These are phyloP conservation scores for Jaculus jaculus DNA, from an alignment of 2,113 vertebrate species.

Conservation along the genomic window DNA sequence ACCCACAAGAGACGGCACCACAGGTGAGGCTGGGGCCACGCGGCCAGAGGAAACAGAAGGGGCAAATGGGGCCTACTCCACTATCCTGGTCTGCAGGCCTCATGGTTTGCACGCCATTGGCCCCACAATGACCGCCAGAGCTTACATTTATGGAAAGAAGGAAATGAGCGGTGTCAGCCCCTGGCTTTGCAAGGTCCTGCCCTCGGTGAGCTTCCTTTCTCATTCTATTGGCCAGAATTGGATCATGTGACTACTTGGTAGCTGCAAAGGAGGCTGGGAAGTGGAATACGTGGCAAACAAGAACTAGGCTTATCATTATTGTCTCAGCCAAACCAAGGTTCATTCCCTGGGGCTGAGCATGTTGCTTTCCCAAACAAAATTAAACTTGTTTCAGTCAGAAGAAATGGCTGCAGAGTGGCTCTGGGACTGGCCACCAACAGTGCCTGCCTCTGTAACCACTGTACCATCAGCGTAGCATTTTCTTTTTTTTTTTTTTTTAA, in stretches of 20 bases:
- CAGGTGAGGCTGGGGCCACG: accelerated
- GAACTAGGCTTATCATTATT: neutral
- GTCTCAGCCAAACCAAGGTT: neutral
- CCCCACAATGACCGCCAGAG: neutral
- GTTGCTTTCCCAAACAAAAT: neutral
- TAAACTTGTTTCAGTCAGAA: neutral
- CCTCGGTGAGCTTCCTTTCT: neutral
- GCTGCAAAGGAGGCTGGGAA: conserved; percentile 7
- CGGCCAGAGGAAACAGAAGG: too few species aligned
- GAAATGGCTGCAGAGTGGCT: neutral
- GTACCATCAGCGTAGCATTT: neutral
- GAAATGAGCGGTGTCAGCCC: neutral
- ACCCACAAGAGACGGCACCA: neutral
- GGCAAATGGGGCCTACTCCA: neutral
- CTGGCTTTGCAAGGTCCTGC: neutral
- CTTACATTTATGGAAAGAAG: neutral
- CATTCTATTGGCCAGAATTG: neutral
- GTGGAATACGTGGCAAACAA: neutral
- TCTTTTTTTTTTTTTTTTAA: too few species aligned
- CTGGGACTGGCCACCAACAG: neutral
- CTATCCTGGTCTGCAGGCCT: neutral
- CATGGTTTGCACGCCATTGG: neutral
- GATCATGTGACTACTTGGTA: neutral
- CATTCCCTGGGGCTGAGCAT: neutral
- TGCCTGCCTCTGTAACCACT: neutral